Evolutionary conservation across 2,113 vertebrate genomes (phyloP), one percentile per base, ranked within the genome.

Genomic region (Rhinichthys klamathensis): DNA sequence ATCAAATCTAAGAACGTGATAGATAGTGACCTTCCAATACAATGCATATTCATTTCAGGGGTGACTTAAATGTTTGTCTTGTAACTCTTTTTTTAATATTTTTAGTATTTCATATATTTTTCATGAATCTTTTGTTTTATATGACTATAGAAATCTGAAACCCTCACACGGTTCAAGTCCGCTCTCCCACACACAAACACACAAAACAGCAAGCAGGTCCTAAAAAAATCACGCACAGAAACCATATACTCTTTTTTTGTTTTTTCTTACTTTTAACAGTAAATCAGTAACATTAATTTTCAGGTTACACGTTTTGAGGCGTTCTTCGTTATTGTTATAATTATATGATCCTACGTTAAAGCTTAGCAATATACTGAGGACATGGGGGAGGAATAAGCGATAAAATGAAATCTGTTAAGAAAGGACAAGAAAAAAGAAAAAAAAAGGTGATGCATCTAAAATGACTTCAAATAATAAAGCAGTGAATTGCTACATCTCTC

Each of bases 261-360:
- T 92, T 92, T 93, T 92, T 91, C 93, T 92, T 94, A 93, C 92
- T 93, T 92, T 93, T 92, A 92, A 95, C 93, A 91, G 92, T 93
- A 94, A 94, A 95, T 95, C 93, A 93, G 93, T 94, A 93, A 94
- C 90, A 94, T 93, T 94, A 93, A 94, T 93, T 93, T 92, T 95
- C 94, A 93, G 94, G 92, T 94, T 94, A 94, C 95, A 95, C 95
- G 93, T 94, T 69, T 92, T 94, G 96, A 96, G 95, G 96, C 95
- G 94, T 95, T 94, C 93, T 93, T 95, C 91, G 92, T 95, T 94
- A 94, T 95, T 72, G 21, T 82, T 82, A 82, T 82, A 69, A 83
- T 83, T 94, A 94, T 94, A 92, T 95, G 96, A 93, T 94, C 90
- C 93, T 94, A 97, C 95, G 92, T 95, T 96, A 96, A 96, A 97